Evolutionary conservation across 1,140 invertebrate genomes (phyloP).

Genomic region (Musca vetustissima): DNA sequence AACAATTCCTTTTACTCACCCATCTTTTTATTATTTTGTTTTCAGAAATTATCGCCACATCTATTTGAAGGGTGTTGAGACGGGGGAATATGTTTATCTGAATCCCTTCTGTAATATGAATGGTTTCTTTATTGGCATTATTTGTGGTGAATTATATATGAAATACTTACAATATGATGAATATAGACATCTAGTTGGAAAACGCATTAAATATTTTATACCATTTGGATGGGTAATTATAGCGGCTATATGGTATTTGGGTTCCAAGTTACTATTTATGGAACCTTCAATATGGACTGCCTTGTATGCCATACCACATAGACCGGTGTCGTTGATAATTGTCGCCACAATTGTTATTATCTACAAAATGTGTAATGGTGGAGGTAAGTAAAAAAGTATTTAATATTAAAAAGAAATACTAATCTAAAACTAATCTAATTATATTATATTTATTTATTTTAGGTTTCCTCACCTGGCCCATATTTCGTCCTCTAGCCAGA

Average conservation of each 20-base stretch:
- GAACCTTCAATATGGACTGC: neutral
- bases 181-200: neutral
- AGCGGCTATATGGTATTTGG: neutral
- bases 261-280: neutral
- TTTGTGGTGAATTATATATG: slow-evolving; percentile 1
- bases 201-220: neutral
- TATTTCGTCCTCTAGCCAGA: neutral
- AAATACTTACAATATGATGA: neutral
- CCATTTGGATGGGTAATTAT: neutral
- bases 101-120: neutral
- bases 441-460: neutral
- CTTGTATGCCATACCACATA: neutral
- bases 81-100: neutral
- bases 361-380: neutral
- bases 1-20: too few species aligned
- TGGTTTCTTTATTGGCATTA: neutral
- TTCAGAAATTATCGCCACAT: slow-evolving; percentile 8
- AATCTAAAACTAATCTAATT: neutral
- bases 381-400: neutral
- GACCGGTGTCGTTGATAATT: neutral
- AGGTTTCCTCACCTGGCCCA: neutral
- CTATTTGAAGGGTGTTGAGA: neutral
- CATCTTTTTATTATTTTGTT: neutral
- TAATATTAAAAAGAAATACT: neutral
- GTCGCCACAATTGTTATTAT: slow-evolving; percentile 1